phyloP scores from a whole-genome alignment of 2,797 vertebrate species.

The Tokudaia muenninki region DNA sequence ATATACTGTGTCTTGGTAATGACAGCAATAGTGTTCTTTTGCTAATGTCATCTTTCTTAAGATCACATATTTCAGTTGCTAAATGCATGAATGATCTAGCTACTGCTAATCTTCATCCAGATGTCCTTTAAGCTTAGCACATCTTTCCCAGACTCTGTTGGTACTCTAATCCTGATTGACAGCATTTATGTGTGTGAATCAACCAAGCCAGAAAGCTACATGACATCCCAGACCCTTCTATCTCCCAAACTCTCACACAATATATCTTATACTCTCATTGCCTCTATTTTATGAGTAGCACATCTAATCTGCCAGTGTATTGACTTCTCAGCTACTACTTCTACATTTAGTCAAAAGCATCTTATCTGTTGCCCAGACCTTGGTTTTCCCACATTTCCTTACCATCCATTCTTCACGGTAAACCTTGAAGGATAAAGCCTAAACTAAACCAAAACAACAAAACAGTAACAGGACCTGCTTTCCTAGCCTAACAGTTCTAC shows the following conservation, averaged over 20 bases:
- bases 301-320: background rate
- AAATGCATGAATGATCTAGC: background rate
- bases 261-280: constrained; percentile 14
- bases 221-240: background rate
- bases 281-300: background rate
- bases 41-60: background rate
- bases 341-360: background rate
- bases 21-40: background rate
- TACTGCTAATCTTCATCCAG: background rate
- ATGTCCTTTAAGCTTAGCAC: constrained; percentile 1
- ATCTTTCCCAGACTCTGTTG: background rate
- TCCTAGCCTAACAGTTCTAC: background rate
- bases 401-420: background rate
- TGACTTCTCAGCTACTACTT: background rate
- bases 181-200: constrained; percentile 8
- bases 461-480: background rate
- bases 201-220: background rate
- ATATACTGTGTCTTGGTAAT: background rate
- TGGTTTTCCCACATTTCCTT: background rate
- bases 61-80: background rate
- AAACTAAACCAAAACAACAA: background rate
- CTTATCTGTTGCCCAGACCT: background rate
- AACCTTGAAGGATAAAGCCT: background rate
- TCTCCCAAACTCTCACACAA: background rate
- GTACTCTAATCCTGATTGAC: constrained; percentile 36